A percentile compares a stretch with the other conserved stretches of the same genome.
Conservation (phyloP, 2,113 vertebrate species). For the Aldabrachelys gigantea region DNA sequence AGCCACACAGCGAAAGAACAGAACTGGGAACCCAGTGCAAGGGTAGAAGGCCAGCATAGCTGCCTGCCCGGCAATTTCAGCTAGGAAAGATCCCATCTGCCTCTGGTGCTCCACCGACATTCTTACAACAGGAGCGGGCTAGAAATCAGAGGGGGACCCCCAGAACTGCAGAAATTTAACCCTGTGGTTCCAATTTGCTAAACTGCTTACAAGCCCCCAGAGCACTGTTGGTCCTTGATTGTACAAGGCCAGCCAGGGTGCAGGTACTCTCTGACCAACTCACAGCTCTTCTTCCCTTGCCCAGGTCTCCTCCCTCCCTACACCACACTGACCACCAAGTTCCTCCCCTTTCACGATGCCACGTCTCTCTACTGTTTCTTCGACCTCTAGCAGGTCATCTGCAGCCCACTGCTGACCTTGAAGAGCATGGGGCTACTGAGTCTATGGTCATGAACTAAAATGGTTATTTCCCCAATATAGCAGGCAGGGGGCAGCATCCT, state of each 20-base stretch:
- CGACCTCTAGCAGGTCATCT: not conserved
- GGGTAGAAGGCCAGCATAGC: not conserved
- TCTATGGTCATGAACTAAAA: not conserved
- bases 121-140: not conserved
- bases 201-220: not conserved
- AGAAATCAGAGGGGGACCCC: not conserved
- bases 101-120: too few species aligned
- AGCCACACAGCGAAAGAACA: not conserved
- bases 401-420: not conserved
- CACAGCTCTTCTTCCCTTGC: not conserved
- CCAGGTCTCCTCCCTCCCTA: not conserved
- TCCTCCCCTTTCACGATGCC: not conserved
- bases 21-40: not conserved
- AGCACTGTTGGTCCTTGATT: not conserved
- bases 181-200: not conserved
- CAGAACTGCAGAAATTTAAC: not conserved
- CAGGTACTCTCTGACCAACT: not conserved
- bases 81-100: not conserved
- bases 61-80: not conserved
- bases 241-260: not conserved
- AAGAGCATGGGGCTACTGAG: not conserved
- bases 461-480: not conserved
- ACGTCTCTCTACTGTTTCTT: not conserved
- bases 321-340: not conserved
- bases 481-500: not conserved